Evolutionary conservation across 35 echinoderm and acorn worm genomes (phyloP).

Genomic region (Eucidaris tribuloides): DNA sequence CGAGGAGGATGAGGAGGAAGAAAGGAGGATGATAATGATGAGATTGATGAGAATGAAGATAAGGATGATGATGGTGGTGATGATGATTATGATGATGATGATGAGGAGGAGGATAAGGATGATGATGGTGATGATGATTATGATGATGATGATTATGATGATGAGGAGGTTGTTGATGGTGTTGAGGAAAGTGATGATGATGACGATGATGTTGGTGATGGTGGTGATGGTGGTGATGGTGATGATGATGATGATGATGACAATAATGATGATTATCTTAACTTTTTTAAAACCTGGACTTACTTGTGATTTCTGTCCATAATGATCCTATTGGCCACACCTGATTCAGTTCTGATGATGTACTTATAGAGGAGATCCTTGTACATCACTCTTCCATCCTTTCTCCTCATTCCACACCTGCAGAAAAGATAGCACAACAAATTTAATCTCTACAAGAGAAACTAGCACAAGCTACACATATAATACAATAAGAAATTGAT

Average conservation of each 20-base stretch:
- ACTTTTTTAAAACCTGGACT: conserved; percentile 26
- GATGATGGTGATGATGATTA: too few species aligned
- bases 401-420: conserved; percentile 65
- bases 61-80: too few species aligned
- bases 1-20: too few species aligned
- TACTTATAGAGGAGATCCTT: conserved; percentile 84
- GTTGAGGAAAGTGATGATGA: too few species aligned
- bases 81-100: too few species aligned
- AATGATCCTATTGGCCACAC: conserved; percentile 82
- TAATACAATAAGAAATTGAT: background rate
- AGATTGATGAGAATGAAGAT: too few species aligned
- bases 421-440: conserved; percentile 13
- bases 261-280: conserved; percentile 57
- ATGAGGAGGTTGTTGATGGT: too few species aligned
- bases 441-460: conserved; percentile 10
- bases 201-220: too few species aligned
- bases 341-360: conserved; percentile 70
- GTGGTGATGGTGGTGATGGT: conserved; percentile 28
- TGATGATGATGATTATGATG: too few species aligned
- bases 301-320: conserved; percentile 73
- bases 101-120: too few species aligned
- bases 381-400: conserved; percentile 70
- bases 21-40: too few species aligned
- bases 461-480: background rate
- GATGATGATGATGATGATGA: conserved; percentile 62